Evolutionary conservation across 2,113 vertebrate species (phyloP), one percentile per base, ranked within the genome.

Genomic region (Brachypteracias leptosomus): DNA sequence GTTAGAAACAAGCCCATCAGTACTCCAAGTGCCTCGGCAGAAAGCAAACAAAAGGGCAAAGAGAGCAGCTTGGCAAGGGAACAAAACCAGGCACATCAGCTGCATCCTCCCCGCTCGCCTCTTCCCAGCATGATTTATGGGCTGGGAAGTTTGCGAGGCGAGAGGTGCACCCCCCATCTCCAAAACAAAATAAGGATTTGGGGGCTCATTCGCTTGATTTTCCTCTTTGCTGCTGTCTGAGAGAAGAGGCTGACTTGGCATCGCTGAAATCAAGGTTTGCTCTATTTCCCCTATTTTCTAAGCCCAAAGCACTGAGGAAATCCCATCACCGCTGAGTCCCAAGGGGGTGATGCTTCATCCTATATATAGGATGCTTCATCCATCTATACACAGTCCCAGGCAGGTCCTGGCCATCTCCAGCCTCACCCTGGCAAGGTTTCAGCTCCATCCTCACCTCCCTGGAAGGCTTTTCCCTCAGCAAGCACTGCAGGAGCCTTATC

Each of bases 21-120:
- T 51, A 77, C 79, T 54, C 67, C 71, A 35, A 92, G 89, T n/a
- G 91, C 68, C 51, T 78, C 62, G 18, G 67, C 57, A 46, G 54
- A 58, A 4, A 79, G 95, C 76, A 67, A 96, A 96, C 89, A 91
- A 95, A 97, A 95, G 96, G 97, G 96, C 96, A 59, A 74, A 79
- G 94, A 71, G 90, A 96, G 85, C 92, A 87, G 89, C 77, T 85
- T 95, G 95, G 96, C 35, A 57, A 26, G 31, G 77, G 90, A 85
- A 67, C 21, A 66, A 40, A 51, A n/a, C 89, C 94, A 62, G 51
- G 42, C 49, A 8, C 77, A 15, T 93, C 95, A 88, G 93, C 90
- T 95, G 95, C 93, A 63, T 33, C 90, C 86, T 54, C 36, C 84
- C 44, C 0, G 33, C 70, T 65, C 28, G 0, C 54, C 59, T 88